phyloP scores from a whole-genome alignment of 35 echinoderm and acorn worm species.

The Heliocidaris tuberculata region DNA sequence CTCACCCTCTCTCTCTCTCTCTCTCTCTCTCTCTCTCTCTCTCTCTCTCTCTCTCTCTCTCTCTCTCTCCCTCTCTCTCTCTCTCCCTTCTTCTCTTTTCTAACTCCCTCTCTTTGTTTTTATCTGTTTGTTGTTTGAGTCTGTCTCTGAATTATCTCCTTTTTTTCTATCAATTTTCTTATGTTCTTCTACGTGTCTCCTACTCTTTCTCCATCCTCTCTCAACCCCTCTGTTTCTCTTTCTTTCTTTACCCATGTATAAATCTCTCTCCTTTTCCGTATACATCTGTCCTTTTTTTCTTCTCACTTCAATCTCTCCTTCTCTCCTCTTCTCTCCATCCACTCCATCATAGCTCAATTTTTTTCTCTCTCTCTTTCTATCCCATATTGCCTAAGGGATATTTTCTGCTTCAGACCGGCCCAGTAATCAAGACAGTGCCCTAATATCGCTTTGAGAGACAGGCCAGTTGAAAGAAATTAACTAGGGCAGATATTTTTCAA shows the following conservation, averaged over 20 bases:
- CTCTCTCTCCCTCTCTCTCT: neutral
- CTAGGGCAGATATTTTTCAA: conserved; percentile 55
- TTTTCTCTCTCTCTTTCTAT: conserved; percentile 18
- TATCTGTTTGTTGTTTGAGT: no score
- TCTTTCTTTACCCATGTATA: neutral
- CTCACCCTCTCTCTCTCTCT: neutral
- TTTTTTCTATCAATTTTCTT: no score
- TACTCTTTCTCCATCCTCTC: neutral
- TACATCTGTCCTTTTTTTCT: neutral
- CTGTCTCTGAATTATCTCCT: no score
- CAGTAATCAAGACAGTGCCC: conserved; percentile 40
- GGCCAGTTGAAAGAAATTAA: conserved; percentile 44
- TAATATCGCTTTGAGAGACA: conserved; percentile 43
- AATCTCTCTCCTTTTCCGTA: no score
- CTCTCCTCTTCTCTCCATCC: neutral
- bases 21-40: neutral
- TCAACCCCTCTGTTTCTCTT: neutral
- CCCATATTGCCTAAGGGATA: neutral
- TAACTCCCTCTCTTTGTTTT: no score
- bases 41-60: neutral
- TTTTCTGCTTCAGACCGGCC: neutral
- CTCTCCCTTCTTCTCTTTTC: neutral
- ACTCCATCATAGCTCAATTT: neutral
- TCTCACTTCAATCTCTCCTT: neutral
- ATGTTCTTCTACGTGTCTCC: no score